Evolutionary conservation across 2,797 vertebrate species (phyloP), one percentile per base, ranked within the genome.

Genomic region (Myripristis jacobus): DNA sequence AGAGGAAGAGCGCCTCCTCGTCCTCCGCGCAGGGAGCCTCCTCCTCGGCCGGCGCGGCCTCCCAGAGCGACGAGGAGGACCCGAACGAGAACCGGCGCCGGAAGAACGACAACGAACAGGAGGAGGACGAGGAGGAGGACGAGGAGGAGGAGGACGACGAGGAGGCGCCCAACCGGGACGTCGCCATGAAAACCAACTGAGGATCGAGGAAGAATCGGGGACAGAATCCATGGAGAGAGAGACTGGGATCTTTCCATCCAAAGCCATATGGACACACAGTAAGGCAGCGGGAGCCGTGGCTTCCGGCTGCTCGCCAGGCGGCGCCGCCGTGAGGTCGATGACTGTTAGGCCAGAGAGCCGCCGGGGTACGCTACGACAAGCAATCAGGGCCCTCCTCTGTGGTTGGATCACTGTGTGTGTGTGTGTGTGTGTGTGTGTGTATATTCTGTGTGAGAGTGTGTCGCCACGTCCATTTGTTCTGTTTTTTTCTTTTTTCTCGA

Each of bases 151-250:
- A 93, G 2, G 96, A 96, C 58, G 95, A 96, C n/a, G 94, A 95
- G 56, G 95, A 95, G 54, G 94, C 91, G 58, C 85, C 95, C 88
- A 95, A 93, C 90, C 95, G 93, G 38, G 96, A 98, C 82, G 94
- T 97, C 81, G 90, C 95, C 89, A 98, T 99, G 98, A 97, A 96
- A 93, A 95, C 95, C 93, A 98, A 98, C 92, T 98, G 94, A 96
- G 75, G 83, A 44, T 7, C 16, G 22, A 48, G 24, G 12, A 52
- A 16, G 21, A 38, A 59, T 24, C 3, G 0, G 44, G 63, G 72
- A 74, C 48, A 56, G 8, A 72, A 69, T 56, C 75, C 68, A 79
- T 9, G 60, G 75, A 67, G 79, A 82, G 80, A 83, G 82, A 83
- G 82, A 82, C 77, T 41, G 54, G 78, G 70, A 83, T 90, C 81